Evolutionary conservation across 2,113 vertebrate genomes (phyloP).

Genomic region (Zosterops pallidus): DNA sequence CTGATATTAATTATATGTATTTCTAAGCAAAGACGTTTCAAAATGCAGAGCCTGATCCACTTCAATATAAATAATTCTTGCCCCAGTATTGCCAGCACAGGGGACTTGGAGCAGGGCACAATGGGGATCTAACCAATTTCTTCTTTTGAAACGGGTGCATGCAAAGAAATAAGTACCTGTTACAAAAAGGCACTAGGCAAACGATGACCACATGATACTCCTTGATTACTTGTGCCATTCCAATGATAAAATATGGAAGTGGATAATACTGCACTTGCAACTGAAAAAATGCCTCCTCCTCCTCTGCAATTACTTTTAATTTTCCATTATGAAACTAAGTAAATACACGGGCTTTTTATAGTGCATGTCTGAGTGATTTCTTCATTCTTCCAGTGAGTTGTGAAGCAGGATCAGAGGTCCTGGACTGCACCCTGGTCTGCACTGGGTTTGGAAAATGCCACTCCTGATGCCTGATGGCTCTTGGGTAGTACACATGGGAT

Average conservation of each 20-base stretch:
- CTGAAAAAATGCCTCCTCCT: constrained; percentile 31
- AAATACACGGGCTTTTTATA: constrained; percentile 20
- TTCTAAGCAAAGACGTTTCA: constrained; percentile 5
- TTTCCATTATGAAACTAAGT: constrained; percentile 37
- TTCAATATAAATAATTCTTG: neutral
- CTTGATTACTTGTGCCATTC: constrained; percentile 22
- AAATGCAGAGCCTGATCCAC: neutral
- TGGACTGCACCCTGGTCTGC: neutral
- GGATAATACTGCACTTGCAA: constrained; percentile 2
- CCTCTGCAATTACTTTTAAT: constrained; percentile 21
- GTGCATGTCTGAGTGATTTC: neutral
- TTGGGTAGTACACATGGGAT: neutral
- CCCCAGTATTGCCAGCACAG: neutral
- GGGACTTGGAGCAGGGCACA: neutral
- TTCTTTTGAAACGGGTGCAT: neutral
- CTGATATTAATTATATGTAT: neutral
- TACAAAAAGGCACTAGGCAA: constrained; percentile 48
- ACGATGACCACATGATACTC: constrained; percentile 1
- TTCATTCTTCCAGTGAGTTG: neutral
- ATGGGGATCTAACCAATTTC: neutral
- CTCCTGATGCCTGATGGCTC: accelerated
- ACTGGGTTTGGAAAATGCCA: neutral
- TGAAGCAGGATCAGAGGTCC: neutral
- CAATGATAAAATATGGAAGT: constrained; percentile 10
- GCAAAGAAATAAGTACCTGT: neutral